Base-by-base conservation (phyloP, 1,140 invertebrate species). In the Caerostris extrusa region DNA sequence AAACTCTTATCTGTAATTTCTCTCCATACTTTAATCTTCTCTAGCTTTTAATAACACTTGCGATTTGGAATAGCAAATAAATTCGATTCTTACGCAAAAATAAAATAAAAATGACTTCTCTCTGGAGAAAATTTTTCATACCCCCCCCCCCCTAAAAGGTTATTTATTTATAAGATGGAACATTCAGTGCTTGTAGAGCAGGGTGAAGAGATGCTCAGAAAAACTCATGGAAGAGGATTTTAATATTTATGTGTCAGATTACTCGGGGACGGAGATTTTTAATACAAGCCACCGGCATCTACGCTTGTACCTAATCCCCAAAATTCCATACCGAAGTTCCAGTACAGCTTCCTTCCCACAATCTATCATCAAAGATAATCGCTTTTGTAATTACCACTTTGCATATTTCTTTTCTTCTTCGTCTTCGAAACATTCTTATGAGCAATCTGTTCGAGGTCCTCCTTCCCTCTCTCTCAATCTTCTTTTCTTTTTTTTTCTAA, bases 281-380 rank as follows among this genome's bases (percentile, higher is more conserved):
- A 90, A 90, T 90, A 55, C 88, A 82, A 17, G 71, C 10, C n/a
- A 81, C 53, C 69, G 60, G 71, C 71, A 91, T 91, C 71, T 91
- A 34, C 90, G 71, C 55, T 53, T 69, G 6, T 58, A 12, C 19
- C 55, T 82, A 82, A 82, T 91, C 69, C 34, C 57, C 56, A 60
- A 69, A 69, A 91, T 91, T 91, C 90, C 90, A 82, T 58, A 82
- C 69, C 69, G 10, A 91, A 82, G 67, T 53, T 82, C 77, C 57
- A 57, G 17, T 71, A 57, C n/a, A 34, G 57, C 19, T 89, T 56
- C n/a, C 89, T 85, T 92, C 58, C 58, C 81, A 92, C 60, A 92
- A 92, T 92, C 90, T 92, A 92, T 92, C 90, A 92, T 92, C 71
- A 81, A 85, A 81, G 56, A 92, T 85, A 92, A 92, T 92, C 90